Conservation (phyloP, 2,113 vertebrate species). For the Elaphurus davidianus region DNA sequence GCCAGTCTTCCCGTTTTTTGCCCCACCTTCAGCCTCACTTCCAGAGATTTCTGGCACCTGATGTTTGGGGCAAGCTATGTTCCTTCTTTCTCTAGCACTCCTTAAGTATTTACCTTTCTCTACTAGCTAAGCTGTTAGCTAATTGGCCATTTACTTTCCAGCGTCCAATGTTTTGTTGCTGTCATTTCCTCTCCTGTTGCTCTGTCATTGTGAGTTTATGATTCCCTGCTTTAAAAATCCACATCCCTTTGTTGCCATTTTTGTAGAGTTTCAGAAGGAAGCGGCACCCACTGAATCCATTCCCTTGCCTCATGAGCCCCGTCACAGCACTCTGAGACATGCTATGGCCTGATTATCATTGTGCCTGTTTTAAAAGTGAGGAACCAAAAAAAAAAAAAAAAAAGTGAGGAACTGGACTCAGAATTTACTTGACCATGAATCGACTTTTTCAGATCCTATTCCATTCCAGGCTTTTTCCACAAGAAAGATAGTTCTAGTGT, state of each 20-base stretch:
- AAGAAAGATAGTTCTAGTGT: not conserved
- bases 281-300: fast-evolving
- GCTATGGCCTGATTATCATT: not conserved
- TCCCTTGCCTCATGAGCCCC: not conserved
- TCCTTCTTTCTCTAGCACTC: not conserved
- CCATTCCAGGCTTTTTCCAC: not conserved
- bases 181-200: not conserved
- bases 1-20: not conserved
- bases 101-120: not conserved
- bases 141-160: not conserved
- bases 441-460: not conserved
- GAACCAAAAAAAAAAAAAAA: not conserved
- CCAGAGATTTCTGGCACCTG: not conserved
- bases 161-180: not conserved
- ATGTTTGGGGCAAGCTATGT: not conserved
- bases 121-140: not conserved
- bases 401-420: not conserved
- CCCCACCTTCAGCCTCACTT: not conserved
- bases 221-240: not conserved
- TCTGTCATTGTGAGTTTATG: not conserved
- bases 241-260: not conserved
- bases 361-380: not conserved
- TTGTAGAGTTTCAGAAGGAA: not conserved
- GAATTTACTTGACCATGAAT: not conserved
- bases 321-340: not conserved